phyloP scores from a whole-genome alignment of 1,140 invertebrate species.

The Aphaenogaster floridana region DNA sequence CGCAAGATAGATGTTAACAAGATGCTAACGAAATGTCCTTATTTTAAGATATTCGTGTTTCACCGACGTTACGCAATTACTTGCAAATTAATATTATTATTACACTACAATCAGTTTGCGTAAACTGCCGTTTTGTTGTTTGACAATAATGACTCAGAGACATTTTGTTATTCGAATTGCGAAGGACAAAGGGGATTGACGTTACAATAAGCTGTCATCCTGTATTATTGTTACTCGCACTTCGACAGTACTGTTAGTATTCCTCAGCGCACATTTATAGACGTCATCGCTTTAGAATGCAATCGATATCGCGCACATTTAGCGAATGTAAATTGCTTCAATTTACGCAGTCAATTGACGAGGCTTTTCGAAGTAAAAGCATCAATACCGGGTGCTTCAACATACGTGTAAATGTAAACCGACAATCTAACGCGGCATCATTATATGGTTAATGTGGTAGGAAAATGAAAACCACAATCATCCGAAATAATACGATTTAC shows the following conservation, averaged over 20 bases:
- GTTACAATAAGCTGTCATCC: neutral
- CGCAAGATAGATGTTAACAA: neutral
- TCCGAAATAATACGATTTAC: neutral
- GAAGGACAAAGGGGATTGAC: conserved; percentile 8
- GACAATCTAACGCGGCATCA: neutral
- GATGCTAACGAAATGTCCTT: neutral
- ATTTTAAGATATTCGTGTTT: neutral
- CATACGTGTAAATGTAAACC: neutral
- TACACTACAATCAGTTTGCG: neutral
- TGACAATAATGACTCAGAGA: neutral
- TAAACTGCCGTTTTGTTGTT: neutral
- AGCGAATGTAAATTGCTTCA: conserved; percentile 61
- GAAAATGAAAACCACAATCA: neutral
- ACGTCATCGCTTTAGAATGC: conserved; percentile 55
- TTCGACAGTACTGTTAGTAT: conserved; percentile 13
- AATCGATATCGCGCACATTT: conserved; percentile 42
- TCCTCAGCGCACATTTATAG: conserved; percentile 31
- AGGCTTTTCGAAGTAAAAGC: neutral
- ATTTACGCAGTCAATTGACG: conserved; percentile 33
- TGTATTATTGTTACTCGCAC: conserved; percentile 18
- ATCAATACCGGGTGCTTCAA: neutral
- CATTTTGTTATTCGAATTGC: neutral
- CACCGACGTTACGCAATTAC: neutral
- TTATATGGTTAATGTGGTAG: neutral
- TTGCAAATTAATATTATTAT: neutral